Percentiles rank a stretch among this genome's conserved stretches.
phyloP scores from a whole-genome alignment of 1,140 invertebrate species.

The Drosophila serrata region DNA sequence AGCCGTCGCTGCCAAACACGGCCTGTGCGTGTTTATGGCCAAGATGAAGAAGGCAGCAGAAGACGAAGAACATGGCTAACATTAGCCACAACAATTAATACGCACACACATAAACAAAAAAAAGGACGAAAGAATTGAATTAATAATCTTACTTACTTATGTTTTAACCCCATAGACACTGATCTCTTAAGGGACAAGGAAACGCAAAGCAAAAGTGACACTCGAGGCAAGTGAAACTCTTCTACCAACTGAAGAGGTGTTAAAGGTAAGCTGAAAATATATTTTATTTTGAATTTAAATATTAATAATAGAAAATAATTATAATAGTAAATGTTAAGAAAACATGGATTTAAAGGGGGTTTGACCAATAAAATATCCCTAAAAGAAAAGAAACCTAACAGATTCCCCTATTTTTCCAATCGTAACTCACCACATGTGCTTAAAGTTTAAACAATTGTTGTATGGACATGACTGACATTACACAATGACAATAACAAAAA shows the following conservation, averaged over 20 bases:
- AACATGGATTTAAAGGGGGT: not conserved
- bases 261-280: not conserved
- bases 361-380: not conserved
- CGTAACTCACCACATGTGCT: not conserved
- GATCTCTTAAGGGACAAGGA: conserved; percentile 20
- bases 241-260: conserved; percentile 1
- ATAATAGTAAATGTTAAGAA: not conserved
- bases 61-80: conserved; percentile 32
- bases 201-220: conserved; percentile 9
- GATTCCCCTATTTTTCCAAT: too few species aligned
- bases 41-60: conserved; percentile 36
- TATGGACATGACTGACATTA: conserved; percentile 23
- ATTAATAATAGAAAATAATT: not conserved
- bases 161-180: conserved; percentile 39
- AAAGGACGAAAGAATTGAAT: conserved; percentile 53
- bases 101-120: conserved; percentile 32
- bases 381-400: not conserved
- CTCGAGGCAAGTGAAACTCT: not conserved
- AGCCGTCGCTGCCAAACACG: conserved; percentile 74
- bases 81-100: conserved; percentile 74
- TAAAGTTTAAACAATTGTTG: conserved; percentile 11
- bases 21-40: conserved; percentile 77
- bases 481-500: conserved; percentile 23
- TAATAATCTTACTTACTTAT: conserved; percentile 68
- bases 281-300: accelerated